Base-by-base conservation (phyloP, 1,140 invertebrate genomes). In the Sarcophaga peregrina region DNA sequence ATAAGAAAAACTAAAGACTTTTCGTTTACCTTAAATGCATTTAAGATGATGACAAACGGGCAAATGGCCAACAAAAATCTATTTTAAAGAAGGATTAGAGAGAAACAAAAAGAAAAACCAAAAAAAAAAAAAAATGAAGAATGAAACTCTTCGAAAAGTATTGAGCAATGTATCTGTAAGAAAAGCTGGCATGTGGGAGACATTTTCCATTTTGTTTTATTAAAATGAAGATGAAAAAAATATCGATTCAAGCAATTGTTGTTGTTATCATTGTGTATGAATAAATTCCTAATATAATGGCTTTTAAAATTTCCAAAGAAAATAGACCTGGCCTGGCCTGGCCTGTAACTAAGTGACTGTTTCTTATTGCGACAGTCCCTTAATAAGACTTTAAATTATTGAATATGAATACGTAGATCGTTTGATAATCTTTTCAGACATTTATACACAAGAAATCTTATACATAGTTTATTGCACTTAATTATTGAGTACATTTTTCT, bases 1-100 rank as follows among this genome's bases (percentile, higher is more conserved):
- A 37, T 37, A 37, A 37, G 4, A 37, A 9, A 37, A 46, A 78
- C 45, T 48, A 80, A 78, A 52, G 25, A 50, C 5, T 20, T 62
- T 81, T 8, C 48, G n/a, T 78, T 78, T 78, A 78, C 47, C 75
- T 37, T 52, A 78, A 78, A 52, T 78, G 48, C 75, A 78, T 78
- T 78, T 78, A 78, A 78, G 47, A 78, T 78, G 75, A 78, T 78
- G 75, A 37, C 1, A 37, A 84, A 81, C 86, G 85, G 84, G 87
- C 83, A 85, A 85, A 88, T 83, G 86, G 85, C 85, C 84, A 85
- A 84, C 25, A 37, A 37, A 37, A 37, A 37, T 37, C 25, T 37
- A 37, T 37, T 37, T 37, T 37, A 37, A 2, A 37, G 25, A 37
- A 37, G 25, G 25, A 37, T 37, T 37, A 37, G 1, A 37, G 25